Conservation (phyloP, 2,113 vertebrate species). For the Perca fluviatilis region DNA sequence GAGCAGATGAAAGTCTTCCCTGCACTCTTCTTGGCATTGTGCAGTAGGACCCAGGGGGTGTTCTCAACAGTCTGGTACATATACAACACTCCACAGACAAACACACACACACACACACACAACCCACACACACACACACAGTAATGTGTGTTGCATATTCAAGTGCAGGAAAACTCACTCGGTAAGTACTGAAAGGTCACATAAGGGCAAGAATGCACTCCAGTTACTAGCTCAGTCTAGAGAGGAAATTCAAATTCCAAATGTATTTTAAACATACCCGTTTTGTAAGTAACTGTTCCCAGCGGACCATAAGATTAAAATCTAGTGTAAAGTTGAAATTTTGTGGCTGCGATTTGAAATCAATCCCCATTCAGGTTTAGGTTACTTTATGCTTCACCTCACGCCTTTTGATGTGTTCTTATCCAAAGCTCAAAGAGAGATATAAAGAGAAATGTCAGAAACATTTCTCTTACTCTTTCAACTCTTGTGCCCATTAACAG, state of each 20-base stretch:
- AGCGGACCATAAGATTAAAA: slow-evolving; percentile 47
- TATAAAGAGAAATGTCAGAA: slow-evolving; percentile 79
- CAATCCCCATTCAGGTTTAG: slow-evolving; percentile 64
- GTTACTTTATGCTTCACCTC: slow-evolving; percentile 73
- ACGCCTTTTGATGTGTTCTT: slow-evolving; percentile 68
- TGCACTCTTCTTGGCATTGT: slow-evolving; percentile 71
- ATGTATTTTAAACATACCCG: slow-evolving; percentile 41
- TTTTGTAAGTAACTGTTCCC: slow-evolving; percentile 36
- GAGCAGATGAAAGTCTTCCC: slow-evolving; percentile 77
- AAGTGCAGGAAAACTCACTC: slow-evolving; percentile 35
- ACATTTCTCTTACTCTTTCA: slow-evolving; percentile 80
- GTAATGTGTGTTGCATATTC: slow-evolving; percentile 48
- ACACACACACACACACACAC: slow-evolving; percentile 42
- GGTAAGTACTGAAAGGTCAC: slow-evolving; percentile 49
- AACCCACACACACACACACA: slow-evolving; percentile 39
- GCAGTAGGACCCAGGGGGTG: slow-evolving; percentile 67
- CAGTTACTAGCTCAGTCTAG: slow-evolving; percentile 5
- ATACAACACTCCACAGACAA: slow-evolving; percentile 55
- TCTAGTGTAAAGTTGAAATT: slow-evolving; percentile 21
- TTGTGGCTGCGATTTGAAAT: slow-evolving; percentile 63
- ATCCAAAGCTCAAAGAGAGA: slow-evolving; percentile 53
- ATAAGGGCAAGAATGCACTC: slow-evolving; percentile 18
- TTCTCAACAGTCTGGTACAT: slow-evolving; percentile 55
- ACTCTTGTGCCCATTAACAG: slow-evolving; percentile 77
- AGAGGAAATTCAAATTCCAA: slow-evolving; percentile 15